These are phyloP conservation scores for Cataglyphis albicans DNA, from an alignment of 2,888 invertebrate genomes.

Conservation along the genomic window DNA sequence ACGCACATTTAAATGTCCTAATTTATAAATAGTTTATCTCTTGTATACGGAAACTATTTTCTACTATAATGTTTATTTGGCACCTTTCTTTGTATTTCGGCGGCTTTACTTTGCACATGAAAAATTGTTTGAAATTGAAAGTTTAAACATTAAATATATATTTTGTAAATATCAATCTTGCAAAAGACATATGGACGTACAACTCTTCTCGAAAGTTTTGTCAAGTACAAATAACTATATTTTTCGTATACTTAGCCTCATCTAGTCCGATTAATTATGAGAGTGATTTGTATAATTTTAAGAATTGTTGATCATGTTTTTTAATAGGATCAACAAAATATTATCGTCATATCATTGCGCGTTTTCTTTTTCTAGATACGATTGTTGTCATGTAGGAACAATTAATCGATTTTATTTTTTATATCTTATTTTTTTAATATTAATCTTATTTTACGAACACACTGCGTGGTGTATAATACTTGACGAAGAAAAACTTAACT, in stretches of 20 bases:
- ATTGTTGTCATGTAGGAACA: not conserved
- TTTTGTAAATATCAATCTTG: constrained; percentile 62
- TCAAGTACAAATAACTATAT: constrained; percentile 52
- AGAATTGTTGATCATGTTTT: not conserved
- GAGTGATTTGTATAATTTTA: constrained; percentile 14
- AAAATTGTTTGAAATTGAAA: constrained; percentile 31
- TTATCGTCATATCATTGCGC: not conserved
- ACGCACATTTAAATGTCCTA: not conserved
- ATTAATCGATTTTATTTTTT: not conserved
- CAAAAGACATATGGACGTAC: constrained; percentile 4
- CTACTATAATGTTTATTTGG: not conserved
- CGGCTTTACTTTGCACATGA: constrained; percentile 14
- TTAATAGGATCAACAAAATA: not conserved
- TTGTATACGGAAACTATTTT: constrained; percentile 4
- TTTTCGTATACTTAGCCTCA: constrained; percentile 46
- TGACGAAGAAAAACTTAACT: not conserved
- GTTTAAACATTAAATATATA: constrained; percentile 20
- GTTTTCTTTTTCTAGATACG: not conserved
- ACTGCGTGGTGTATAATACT: not conserved
- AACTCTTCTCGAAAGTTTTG: constrained; percentile 41
- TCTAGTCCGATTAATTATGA: constrained; percentile 29
- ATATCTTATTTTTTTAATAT: not conserved
- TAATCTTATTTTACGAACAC: not conserved
- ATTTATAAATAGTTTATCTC: not conserved
- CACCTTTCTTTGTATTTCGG: not conserved